Base-by-base conservation (phyloP, 2,888 invertebrate species). In the Smittia aterrima region DNA sequence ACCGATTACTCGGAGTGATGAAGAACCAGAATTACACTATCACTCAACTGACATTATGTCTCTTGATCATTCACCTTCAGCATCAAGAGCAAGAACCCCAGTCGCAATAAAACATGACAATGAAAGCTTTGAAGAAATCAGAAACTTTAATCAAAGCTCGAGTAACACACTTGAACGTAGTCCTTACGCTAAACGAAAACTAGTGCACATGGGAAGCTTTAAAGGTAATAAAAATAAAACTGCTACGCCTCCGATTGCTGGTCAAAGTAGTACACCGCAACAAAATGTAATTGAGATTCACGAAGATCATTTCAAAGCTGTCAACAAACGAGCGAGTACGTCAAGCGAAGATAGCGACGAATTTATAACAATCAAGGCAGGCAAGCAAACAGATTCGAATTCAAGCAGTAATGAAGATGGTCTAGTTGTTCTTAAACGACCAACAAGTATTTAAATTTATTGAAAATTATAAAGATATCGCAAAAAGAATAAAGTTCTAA, bases 271-370 rank as follows among this genome's bases (percentile, higher is more conserved):
- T n/a, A 2, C 7, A 41, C 11, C 16, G 11, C 7, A 18, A 18
- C 27, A 32, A 24, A 40, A 9, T 40, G 47, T 40, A 22, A 74
- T 66, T 66, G 47, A 27, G 1, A 66, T 72, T 18, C 16, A 58
- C 32, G 74, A 74, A 41, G 66, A 74, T 74, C 74, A 74, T 66
- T 74, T 74, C 25, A 1, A 62, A 40, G 38, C 67, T 6, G 53
- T 25, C 13, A 20, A 58, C 40, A 66, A 24, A 20, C 24, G 27
- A 7, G 3, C 9, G 2, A 38, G 18, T 1, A 27, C 16, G n/a
- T 38, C 11, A 1, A 32, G 74, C 1, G 41, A 40, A 38, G 40
- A 20, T 18, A 74, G 74, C 47, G 27, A 24, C 22, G 74, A 74
- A 27, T 74, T 74, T 47, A 53, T 74, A 9, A 74, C 64, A 66